A percentile compares a stretch with the other conserved stretches of the same genome.
Conservation (phyloP, 2,797 vertebrate genomes). For the Sebastes iracundus region DNA sequence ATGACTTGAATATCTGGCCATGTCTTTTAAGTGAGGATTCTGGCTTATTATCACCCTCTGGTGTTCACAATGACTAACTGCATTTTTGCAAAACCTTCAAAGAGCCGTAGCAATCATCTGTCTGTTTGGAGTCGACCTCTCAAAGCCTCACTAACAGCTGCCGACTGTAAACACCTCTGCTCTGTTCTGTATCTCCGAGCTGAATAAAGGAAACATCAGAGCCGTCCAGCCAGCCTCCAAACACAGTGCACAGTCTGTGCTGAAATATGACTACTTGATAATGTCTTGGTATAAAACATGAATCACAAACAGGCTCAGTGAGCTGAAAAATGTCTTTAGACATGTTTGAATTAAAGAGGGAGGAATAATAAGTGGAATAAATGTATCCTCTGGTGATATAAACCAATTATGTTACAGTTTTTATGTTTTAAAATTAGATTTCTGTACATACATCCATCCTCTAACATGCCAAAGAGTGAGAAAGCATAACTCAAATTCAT, state of each 20-base stretch:
- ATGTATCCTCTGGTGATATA: not conserved
- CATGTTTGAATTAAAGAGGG: not conserved
- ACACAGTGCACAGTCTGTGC: not conserved
- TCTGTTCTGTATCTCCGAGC: not conserved
- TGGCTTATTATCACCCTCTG: constrained; percentile 59
- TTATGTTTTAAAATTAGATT: not conserved
- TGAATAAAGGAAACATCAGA: constrained; percentile 9
- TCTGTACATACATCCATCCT: not conserved
- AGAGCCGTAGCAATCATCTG: not conserved
- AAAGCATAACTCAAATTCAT: not conserved
- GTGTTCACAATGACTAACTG: constrained; percentile 47
- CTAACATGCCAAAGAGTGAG: not conserved
- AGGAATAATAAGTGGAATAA: not conserved
- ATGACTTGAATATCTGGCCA: not conserved
- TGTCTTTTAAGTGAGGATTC: not conserved
- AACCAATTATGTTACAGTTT: not conserved
- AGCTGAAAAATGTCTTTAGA: not conserved
- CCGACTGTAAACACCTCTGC: constrained; percentile 12
- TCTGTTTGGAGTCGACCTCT: not conserved
- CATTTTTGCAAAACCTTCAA: not conserved
- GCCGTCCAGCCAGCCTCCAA: not conserved
- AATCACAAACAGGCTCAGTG: constrained; percentile 6
- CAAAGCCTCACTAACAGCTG: constrained; percentile 16
- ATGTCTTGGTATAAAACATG: constrained; percentile 4
- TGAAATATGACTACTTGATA: constrained; percentile 19